Evolutionary conservation across 2,888 invertebrate species (phyloP).

Genomic region (Amphipyra tragopoginis): DNA sequence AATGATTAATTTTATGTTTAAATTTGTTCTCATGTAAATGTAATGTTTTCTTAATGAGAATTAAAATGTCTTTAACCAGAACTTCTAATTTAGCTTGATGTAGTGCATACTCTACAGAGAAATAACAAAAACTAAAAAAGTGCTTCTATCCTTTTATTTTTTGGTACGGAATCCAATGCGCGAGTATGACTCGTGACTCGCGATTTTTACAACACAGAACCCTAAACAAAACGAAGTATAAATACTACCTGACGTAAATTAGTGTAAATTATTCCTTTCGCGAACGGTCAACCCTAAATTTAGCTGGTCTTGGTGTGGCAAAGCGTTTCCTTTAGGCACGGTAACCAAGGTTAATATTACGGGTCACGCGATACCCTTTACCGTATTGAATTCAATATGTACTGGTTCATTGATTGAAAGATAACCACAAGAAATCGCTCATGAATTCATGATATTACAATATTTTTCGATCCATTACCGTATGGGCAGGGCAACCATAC

Average conservation of each 20-base stretch:
- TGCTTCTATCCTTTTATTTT: too few species aligned
- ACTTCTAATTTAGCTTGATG: too few species aligned
- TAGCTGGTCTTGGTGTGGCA: constrained; percentile 28
- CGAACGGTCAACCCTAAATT: constrained; percentile 29
- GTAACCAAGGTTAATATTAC: constrained; percentile 42
- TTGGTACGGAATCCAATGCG: too few species aligned
- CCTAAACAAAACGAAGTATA: constrained; percentile 15
- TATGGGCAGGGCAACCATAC: not conserved
- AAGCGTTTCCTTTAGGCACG: constrained; percentile 41
- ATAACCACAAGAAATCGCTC: not conserved
- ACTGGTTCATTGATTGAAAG: not conserved
- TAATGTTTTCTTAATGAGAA: too few species aligned
- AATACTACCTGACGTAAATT: constrained; percentile 11
- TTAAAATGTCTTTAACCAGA: too few species aligned
- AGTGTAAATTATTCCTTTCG: constrained; percentile 20
- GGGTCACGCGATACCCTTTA: constrained; percentile 48
- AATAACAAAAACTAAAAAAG: too few species aligned
- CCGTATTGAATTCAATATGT: not conserved
- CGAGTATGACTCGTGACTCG: too few species aligned
- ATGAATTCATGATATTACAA: not conserved
- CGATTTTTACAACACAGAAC: constrained; percentile 1
- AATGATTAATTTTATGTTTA: too few species aligned
- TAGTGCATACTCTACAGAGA: too few species aligned
- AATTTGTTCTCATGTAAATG: too few species aligned
- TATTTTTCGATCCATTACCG: not conserved